Conservation (phyloP, 2,797 vertebrate species). For the Sciurus vulgaris region DNA sequence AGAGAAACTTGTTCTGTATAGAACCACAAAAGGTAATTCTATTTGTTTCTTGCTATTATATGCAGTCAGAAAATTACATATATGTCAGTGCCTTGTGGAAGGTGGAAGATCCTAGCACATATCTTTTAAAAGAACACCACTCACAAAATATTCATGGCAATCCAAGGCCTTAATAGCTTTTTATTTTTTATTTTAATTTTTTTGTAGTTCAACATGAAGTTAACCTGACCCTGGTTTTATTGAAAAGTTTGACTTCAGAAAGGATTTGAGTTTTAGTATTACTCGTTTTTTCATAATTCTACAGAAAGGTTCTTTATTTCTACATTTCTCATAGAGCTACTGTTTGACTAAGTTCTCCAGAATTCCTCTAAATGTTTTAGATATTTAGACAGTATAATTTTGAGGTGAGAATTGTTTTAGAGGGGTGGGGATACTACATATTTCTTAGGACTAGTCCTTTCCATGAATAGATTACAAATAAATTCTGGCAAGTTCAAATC, state of each 20-base stretch:
- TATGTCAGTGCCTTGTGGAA: neutral
- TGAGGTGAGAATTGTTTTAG: neutral
- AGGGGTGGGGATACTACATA: neutral
- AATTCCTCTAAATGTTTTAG: slow-evolving; percentile 30
- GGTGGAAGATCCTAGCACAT: neutral
- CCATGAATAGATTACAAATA: neutral
- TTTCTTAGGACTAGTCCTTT: neutral
- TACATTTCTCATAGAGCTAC: neutral
- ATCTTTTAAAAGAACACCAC: no score
- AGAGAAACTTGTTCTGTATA: slow-evolving; percentile 13
- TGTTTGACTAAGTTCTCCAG: slow-evolving; percentile 13
- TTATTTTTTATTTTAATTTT: neutral
- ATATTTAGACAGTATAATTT: neutral
- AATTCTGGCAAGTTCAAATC: neutral
- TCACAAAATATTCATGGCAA: neutral
- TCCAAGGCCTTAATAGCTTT: neutral
- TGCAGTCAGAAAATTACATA: neutral
- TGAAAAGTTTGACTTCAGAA: slow-evolving; percentile 47
- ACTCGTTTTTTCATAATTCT: neutral
- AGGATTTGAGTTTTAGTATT: slow-evolving; percentile 15
- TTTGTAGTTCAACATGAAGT: slow-evolving; percentile 24
- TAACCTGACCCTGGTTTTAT: neutral
- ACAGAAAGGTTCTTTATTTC: neutral
- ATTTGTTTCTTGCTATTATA: neutral
- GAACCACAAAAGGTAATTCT: neutral